Base-by-base conservation (phyloP, 2,797 vertebrate genomes). In the Erithacus rubecula region DNA sequence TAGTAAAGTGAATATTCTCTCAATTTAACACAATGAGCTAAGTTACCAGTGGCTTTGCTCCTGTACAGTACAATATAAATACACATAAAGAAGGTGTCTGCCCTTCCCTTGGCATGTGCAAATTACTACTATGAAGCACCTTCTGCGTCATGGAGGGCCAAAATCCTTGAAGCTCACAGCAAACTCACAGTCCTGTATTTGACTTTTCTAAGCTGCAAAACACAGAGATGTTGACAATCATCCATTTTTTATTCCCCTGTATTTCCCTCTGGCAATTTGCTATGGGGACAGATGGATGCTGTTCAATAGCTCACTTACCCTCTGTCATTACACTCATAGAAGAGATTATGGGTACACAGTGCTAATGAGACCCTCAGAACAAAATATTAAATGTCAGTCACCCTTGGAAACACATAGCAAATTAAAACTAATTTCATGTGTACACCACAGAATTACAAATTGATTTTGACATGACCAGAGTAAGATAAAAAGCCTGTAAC, bases 401-500 rank as follows among this genome's bases (percentile, higher is more conserved):
- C 85, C 91, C 94, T 94, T 93, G 86, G 91, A 97, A 96, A 96
- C 74, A 92, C 65, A 53, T 21, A 88, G 68, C 56, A 94, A 96
- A 96, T 94, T 95, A 94, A 93, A 93, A 93, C 55, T 94, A 94
- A 95, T 95, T 94, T 94, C 72, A 84, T 32, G 59, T 74, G 83
- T 88, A 94, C 39, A 93, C 83, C 85, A 91, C 52, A 76, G 89
- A 94, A 94, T 70, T 87, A 83, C 83, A 96, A 96, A 97, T 94
- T 93, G 83, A 70, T 93, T 97, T 94, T 96, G 96, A 96, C 92
- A 76, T 79, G 3, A 89, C 63, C 74, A 84, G 80, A 93, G 77
- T 64, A 93, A 95, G 91, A 96, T 94, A 96, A 96, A 96, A 97
- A 96, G 91, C 52, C 60, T 91, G 37, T 82, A 94, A 91, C 87